Evolutionary conservation across 2,888 invertebrate genomes (phyloP).

Genomic region (Drosophila differens): DNA sequence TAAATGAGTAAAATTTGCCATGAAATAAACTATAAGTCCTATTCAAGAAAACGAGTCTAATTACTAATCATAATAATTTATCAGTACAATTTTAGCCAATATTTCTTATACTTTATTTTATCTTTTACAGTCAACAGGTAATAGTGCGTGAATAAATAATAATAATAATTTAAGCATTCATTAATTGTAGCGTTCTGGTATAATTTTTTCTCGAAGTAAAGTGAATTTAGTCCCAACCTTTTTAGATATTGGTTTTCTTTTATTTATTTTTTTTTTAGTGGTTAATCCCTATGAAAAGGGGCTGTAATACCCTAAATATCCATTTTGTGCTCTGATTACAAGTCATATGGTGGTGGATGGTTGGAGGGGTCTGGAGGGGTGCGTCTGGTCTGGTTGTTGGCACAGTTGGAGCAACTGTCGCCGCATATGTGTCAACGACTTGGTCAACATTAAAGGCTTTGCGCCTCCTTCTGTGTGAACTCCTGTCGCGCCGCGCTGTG

Average conservation of each 20-base stretch:
- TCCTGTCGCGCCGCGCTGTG: conserved; percentile 28
- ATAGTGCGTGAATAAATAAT: neutral
- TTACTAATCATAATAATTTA: neutral
- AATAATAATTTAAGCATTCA: neutral
- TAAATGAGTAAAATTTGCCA: neutral
- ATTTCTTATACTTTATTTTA: neutral
- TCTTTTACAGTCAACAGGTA: neutral
- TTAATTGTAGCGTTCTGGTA: neutral
- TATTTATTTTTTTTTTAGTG: neutral
- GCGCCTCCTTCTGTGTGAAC: conserved; percentile 39
- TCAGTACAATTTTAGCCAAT: neutral
- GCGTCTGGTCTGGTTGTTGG: conserved; percentile 22
- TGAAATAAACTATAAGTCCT: neutral
- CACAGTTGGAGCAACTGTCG: conserved; percentile 46
- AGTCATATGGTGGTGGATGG: neutral
- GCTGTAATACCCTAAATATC: conserved; percentile 16
- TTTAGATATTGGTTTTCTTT: neutral
- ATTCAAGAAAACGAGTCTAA: no score
- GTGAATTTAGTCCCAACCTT: neutral
- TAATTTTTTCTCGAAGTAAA: neutral
- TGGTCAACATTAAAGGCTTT: conserved; percentile 79
- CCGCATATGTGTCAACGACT: conserved; percentile 81
- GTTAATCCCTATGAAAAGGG: conserved; percentile 17
- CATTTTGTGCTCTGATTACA: conserved; percentile 3
- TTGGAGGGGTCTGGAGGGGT: neutral